phyloP scores from a whole-genome alignment of 2,113 vertebrate genomes.

The Melospiza georgiana region DNA sequence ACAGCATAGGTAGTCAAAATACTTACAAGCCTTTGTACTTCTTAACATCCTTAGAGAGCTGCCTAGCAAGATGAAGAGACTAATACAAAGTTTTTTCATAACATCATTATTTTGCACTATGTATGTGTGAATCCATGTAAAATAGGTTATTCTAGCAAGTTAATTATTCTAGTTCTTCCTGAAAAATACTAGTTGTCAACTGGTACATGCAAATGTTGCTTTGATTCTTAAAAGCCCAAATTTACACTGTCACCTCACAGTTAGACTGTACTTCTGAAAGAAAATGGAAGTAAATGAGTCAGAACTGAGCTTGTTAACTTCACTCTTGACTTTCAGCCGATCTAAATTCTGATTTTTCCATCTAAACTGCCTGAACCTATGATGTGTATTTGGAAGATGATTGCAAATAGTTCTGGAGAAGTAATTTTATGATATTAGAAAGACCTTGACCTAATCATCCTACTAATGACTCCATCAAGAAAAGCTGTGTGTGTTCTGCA shows the following conservation, averaged over 20 bases:
- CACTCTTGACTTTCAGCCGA: background rate
- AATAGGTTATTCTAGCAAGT: background rate
- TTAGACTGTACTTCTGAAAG: background rate
- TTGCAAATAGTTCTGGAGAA: background rate
- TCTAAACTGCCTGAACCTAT: background rate
- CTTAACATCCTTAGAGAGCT: background rate
- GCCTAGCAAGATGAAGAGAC: background rate
- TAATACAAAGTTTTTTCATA: background rate
- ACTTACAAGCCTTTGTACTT: background rate
- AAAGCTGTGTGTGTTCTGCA: background rate
- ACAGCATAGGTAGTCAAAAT: background rate
- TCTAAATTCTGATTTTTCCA: background rate
- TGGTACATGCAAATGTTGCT: background rate
- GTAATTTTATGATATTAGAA: background rate
- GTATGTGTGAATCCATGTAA: background rate
- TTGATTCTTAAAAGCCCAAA: background rate
- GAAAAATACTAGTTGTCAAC: background rate
- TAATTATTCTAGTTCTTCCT: constrained; percentile 25
- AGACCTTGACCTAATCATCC: background rate
- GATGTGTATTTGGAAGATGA: background rate
- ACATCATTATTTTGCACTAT: background rate
- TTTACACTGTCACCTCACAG: background rate
- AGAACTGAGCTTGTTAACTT: background rate
- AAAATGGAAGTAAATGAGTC: background rate
- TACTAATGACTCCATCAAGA: background rate